Evolutionary conservation across 2,888 invertebrate species (phyloP).

Genomic region (Drosophila mayaguana): DNA sequence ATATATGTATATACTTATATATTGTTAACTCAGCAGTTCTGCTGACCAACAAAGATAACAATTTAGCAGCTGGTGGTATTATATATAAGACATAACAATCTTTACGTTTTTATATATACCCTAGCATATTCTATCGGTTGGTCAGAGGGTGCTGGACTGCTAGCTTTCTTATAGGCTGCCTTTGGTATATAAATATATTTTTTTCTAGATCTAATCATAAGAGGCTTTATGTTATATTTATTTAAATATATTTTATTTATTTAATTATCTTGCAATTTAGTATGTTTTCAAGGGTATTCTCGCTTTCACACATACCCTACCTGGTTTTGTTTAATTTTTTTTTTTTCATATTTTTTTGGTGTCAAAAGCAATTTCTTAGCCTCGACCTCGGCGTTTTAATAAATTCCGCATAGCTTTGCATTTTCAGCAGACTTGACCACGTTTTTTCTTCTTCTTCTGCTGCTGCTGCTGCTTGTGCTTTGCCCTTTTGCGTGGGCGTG

Average conservation of each 20-base stretch:
- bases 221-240: too few species aligned
- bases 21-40: slow-evolving; percentile 65
- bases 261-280: background rate
- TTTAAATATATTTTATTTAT: background rate
- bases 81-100: slow-evolving; percentile 19
- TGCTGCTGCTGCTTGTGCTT: background rate
- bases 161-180: background rate
- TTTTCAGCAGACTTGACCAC: slow-evolving; percentile 64
- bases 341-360: slow-evolving; percentile 31
- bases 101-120: slow-evolving; percentile 1
- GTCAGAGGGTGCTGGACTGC: background rate
- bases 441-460: slow-evolving; percentile 29
- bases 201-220: too few species aligned
- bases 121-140: background rate
- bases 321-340: slow-evolving; percentile 5
- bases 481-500: slow-evolving; percentile 4
- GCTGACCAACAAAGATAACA: slow-evolving; percentile 32
- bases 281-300: slow-evolving; percentile 22
- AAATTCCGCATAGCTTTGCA: slow-evolving; percentile 76
- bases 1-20: slow-evolving; percentile 58
- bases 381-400: slow-evolving; percentile 68
- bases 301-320: background rate
- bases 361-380: slow-evolving; percentile 73
- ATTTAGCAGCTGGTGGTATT: slow-evolving; percentile 65
- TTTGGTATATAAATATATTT: background rate